A percentile compares a stretch with the other conserved stretches of the same genome.
These are phyloP conservation scores for Limnephilus rhombicus DNA, from an alignment of 2,888 invertebrate genomes.

Conservation along the genomic window DNA sequence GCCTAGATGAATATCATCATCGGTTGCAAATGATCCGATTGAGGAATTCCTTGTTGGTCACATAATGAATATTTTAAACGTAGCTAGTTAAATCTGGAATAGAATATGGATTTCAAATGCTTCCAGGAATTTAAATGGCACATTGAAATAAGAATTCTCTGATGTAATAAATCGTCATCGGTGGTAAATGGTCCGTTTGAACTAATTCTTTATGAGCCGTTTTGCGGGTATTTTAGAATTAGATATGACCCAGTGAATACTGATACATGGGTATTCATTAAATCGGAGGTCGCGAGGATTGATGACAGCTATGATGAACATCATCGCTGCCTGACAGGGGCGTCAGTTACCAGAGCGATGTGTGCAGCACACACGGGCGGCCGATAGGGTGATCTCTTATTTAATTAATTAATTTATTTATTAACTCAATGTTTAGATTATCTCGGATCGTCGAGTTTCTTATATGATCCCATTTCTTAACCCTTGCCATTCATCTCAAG, in stretches of 20 bases:
- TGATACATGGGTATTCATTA: neutral
- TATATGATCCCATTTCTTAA: too few relatives aligned
- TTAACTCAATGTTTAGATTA: too few relatives aligned
- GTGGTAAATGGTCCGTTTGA: neutral
- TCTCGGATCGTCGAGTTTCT: too few relatives aligned
- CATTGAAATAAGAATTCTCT: neutral
- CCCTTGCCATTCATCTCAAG: too few relatives aligned
- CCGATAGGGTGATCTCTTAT: neutral
- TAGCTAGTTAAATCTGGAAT: neutral
- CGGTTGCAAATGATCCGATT: neutral
- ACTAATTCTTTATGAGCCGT: neutral
- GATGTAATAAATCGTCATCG: neutral
- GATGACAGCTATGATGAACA: constrained; percentile 10
- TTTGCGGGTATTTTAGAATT: neutral
- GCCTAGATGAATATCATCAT: neutral
- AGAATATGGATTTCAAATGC: neutral
- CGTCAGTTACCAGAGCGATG: neutral
- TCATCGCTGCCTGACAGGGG: constrained; percentile 9
- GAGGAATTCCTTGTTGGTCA: neutral
- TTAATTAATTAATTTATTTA: too few relatives aligned
- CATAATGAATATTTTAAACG: neutral
- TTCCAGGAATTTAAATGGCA: neutral
- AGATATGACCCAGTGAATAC: neutral
- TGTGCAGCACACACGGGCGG: neutral
- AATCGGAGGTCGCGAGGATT: constrained; percentile 25